Evolutionary conservation across 2,113 vertebrate species (phyloP), one percentile per base, ranked within the genome.

Genomic region (Megaptera novaeangliae): DNA sequence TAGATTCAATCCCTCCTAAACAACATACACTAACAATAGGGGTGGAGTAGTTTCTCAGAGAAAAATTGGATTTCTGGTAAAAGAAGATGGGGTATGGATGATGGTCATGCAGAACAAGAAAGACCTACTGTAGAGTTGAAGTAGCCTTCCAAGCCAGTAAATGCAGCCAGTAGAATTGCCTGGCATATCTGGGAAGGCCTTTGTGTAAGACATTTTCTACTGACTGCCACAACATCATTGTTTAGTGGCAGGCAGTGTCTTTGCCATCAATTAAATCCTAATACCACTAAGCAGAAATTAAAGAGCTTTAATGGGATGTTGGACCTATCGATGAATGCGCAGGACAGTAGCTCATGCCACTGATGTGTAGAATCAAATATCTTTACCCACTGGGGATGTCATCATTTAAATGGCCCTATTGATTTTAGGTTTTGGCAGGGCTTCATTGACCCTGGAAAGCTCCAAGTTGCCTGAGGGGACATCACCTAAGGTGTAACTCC

Each of bases 231-330:
- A 72, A 5, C 36, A 55, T 86, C 66, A 55, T 63, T 97, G 91
- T 91, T 83, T 64, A 96, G 72, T 93, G 74, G 31, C 63, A 96
- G 74, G 31, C 8, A 2, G 57, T 84, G 57, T 96, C 94, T 96
- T 96, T 96, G 85, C 55, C 92, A 84, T 96, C 86, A 97, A 49
- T 95, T 98, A 96, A 96, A 97, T 63, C 36, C 78, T 75, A 86
- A 89, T 93, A 80, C 49, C 17, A 86, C 91, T 96, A 93, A 95
- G 86, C 44, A 96, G 94, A 97, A 97, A 98, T 98, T 97, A 96
- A 96, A 98, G 96, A 46, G 94, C 74, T 96, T 87, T 94, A 96
- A 98, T 98, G 95, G 82, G 89, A 93, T 95, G 86, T 96, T 94
- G 86, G 96, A 92, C 83, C 86, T 97, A 96, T 84, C 87, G 82